Evolutionary conservation across 2,797 vertebrate species (phyloP).

Genomic region (Sebastolobus alascanus): DNA sequence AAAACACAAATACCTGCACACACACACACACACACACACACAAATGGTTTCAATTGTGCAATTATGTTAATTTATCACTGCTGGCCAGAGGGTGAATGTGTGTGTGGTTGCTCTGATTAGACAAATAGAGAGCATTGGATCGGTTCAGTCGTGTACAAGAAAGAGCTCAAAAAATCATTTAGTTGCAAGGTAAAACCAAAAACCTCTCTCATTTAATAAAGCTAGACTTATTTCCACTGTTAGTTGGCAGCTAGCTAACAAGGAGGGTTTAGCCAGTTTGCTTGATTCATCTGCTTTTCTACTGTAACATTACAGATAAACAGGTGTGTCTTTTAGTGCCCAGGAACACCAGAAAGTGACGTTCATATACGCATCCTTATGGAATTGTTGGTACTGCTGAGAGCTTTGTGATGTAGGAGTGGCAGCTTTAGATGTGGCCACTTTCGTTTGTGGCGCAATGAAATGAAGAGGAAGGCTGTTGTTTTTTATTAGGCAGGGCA

Average conservation of each 20-base stretch:
- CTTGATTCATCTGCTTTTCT: not conserved
- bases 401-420: no score
- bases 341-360: not conserved
- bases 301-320: not conserved
- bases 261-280: not conserved
- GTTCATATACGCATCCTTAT: not conserved
- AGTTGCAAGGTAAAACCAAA: conserved; percentile 15
- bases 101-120: conserved; percentile 55
- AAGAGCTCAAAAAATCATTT: not conserved
- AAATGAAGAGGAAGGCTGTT: not conserved
- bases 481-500: not conserved
- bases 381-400: not conserved
- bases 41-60: conserved; percentile 55
- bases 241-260: not conserved
- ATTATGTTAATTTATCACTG: conserved; percentile 76
- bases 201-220: conserved; percentile 25
- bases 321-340: not conserved
- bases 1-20: not conserved
- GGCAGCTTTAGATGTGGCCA: not conserved
- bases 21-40: conserved; percentile 7
- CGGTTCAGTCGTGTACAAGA: conserved; percentile 9
- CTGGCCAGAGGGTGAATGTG: conserved; percentile 45
- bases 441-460: not conserved
- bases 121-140: conserved; percentile 72
- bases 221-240: not conserved